Evolutionary conservation across 2,888 invertebrate species (phyloP), one percentile per base, ranked within the genome.

Genomic region (Lycocerus yunnanus): DNA sequence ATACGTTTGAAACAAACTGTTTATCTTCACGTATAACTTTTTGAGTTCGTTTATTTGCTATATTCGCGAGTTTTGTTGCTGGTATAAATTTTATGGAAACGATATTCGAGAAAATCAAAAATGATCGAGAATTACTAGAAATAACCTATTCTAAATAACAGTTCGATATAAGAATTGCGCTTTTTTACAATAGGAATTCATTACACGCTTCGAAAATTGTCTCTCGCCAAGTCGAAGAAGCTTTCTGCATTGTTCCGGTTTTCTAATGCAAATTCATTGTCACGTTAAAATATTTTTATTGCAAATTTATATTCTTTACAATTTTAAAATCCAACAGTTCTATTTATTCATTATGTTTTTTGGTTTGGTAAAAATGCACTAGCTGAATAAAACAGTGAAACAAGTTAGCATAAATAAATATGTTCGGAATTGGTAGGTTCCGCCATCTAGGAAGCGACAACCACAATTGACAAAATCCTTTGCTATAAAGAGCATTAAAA

Each of bases 231-330:
- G 71, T 58, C 58, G 15, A 65, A 71, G 71, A 71, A 65, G 71
- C 71, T 71, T 71, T 71, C 71, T 71, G 66, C 66, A 66, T 66
- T 71, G 71, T 71, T 71, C 71, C 71, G 65, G 65, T 71, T 71
- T 71, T 58, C 65, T 70, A 70, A 70, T 70, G 70, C 65, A 70
- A 63, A 66, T 71, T 71, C 71, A 71, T 71, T 71, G 71, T 71
- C 66, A 71, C 43, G 43, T 43, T 43, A 6, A 43, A 43, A 65
- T 66, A 65, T 65, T 58, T 65, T 58, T 24, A 66, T 65, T 71
- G 16, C 61, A 63, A 63, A 18, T 63, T 63, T 63, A 63, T 63
- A 43, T 20, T 15, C 61, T 63, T 63, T 63, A 63, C 20, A 63
- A 63, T 63, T n/a, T 63, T 63, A 43, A 43, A 43, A 43, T 43